A percentile compares a stretch with the other conserved stretches of the same genome.
phyloP scores from a whole-genome alignment of 2,888 invertebrate species.

The Chaitophorus viminalis region DNA sequence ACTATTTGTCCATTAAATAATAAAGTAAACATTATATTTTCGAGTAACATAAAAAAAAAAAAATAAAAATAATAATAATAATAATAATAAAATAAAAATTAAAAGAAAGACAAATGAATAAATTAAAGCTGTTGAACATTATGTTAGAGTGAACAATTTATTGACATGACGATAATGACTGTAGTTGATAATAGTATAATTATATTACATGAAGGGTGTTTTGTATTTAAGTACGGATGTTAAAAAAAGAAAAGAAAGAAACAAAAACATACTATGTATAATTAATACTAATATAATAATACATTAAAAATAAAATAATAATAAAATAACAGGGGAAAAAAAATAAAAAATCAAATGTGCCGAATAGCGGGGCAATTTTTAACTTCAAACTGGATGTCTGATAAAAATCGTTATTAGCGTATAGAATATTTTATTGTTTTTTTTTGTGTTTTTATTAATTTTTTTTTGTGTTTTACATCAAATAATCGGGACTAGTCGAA shows the following conservation, averaged over 20 bases:
- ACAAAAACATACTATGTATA: constrained; percentile 22
- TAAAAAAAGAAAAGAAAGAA: background rate
- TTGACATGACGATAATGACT: constrained; percentile 1
- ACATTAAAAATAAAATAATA: constrained; percentile 57
- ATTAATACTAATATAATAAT: constrained; percentile 33
- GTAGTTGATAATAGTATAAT: background rate
- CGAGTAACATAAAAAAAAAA: constrained; percentile 18
- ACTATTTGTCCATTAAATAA: constrained; percentile 11
- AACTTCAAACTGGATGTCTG: constrained; percentile 21
- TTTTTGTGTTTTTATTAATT: background rate
- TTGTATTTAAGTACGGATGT: constrained; percentile 26
- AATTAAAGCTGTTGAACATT: background rate
- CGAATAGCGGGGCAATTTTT: constrained; percentile 14
- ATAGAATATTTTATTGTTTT: background rate
- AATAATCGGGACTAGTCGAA: constrained; percentile 56
- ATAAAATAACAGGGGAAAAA: constrained; percentile 28
- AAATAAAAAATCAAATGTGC: constrained; percentile 15
- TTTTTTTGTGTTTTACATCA: constrained; percentile 3
- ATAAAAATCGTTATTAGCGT: constrained; percentile 37
- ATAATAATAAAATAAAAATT: background rate
- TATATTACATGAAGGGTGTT: background rate
- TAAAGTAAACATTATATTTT: constrained; percentile 20
- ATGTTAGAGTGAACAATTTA: constrained; percentile 1
- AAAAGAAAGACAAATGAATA: background rate
- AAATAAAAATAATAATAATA: too few relatives aligned